These are phyloP conservation scores for Spodoptera picta DNA, from an alignment of 2,888 invertebrate species.

Conservation along the genomic window DNA sequence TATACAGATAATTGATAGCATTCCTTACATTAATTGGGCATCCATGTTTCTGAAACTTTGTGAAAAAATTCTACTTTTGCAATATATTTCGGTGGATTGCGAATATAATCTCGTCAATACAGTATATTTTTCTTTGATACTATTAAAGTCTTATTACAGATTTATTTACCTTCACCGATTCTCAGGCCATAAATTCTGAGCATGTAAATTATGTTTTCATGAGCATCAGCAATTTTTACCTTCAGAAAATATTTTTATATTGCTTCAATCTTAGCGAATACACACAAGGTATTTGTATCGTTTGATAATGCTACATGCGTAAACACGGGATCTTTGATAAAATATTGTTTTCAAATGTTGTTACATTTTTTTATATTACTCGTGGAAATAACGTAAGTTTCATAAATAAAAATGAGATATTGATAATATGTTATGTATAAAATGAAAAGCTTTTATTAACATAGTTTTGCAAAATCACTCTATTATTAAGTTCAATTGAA, in stretches of 20 bases:
- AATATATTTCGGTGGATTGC: conserved; percentile 9
- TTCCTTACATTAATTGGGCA: conserved; percentile 3
- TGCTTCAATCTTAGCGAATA: conserved; percentile 6
- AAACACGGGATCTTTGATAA: neutral
- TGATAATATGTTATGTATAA: too few species aligned
- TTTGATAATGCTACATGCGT: conserved; percentile 10
- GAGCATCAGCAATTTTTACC: conserved; percentile 10
- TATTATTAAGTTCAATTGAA: too few species aligned
- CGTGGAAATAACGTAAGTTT: too few species aligned
- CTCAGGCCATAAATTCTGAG: conserved; percentile 19
- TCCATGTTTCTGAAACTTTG: conserved; percentile 17
- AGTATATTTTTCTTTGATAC: conserved; percentile 41
- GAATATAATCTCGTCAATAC: conserved; percentile 35
- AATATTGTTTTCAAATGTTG: too few species aligned
- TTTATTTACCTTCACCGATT: conserved; percentile 46
- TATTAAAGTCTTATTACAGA: conserved; percentile 36
- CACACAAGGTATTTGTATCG: conserved; percentile 2
- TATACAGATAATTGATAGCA: too few species aligned
- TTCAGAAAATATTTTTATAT: conserved; percentile 5
- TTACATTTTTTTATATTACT: too few species aligned
- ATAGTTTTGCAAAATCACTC: too few species aligned
- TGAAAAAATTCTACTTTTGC: conserved; percentile 15
- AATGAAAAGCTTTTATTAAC: too few species aligned
- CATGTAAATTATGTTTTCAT: conserved; percentile 30
- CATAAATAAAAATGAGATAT: too few species aligned